Evolutionary conservation across 2,888 invertebrate species (phyloP).

Genomic region (Steromphala cineraria): DNA sequence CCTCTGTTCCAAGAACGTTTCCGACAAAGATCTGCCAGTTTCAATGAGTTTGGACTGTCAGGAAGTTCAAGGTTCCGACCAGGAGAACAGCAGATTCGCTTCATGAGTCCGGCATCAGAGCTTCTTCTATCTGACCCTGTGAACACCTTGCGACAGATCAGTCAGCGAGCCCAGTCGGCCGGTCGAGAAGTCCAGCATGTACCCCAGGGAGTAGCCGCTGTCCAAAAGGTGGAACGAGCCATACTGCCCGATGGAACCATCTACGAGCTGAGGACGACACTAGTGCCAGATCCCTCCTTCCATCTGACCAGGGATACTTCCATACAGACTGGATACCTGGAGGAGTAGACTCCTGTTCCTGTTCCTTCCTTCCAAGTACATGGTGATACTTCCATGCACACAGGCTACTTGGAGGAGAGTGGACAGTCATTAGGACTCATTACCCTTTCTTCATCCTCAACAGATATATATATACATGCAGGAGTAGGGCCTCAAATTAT

Average conservation of each 20-base stretch:
- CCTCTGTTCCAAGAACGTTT: background rate
- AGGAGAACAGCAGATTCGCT: background rate
- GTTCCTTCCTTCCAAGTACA: background rate
- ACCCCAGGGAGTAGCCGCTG: background rate
- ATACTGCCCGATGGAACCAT: conserved; percentile 3
- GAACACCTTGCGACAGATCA: background rate
- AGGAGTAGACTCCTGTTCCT: background rate
- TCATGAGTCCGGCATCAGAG: background rate
- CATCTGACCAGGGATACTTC: conserved; percentile 1
- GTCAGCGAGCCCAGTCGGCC: background rate
- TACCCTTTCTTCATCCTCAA: too few relatives aligned
- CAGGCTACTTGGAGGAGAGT: background rate
- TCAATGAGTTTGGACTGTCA: background rate
- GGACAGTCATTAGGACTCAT: too few relatives aligned
- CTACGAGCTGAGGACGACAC: conserved; percentile 1
- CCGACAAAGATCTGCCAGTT: background rate
- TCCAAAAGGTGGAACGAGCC: conserved; percentile 11
- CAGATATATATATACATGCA: too few relatives aligned
- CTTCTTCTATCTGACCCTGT: background rate
- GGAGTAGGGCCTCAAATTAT: too few relatives aligned
- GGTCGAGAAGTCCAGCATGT: background rate
- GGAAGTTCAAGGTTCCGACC: background rate
- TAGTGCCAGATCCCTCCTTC: background rate
- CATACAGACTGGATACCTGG: conserved; percentile 4
- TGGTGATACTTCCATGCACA: background rate